Percentiles rank a stretch among this genome's conserved stretches.
phyloP scores from a whole-genome alignment of 1,140 invertebrate genomes.

The Potamilus streckersoni region DNA sequence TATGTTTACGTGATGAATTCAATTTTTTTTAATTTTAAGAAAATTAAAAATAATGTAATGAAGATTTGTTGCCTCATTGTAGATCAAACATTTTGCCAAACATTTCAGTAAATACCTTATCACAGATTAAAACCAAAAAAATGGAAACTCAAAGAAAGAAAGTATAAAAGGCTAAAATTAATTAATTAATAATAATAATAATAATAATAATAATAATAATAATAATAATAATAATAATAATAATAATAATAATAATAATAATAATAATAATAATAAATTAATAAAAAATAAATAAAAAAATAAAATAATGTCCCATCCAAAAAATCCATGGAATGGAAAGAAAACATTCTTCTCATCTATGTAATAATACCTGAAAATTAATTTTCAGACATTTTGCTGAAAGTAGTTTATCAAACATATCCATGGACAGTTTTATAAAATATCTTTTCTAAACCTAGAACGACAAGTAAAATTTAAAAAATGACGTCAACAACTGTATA shows the following conservation, averaged over 20 bases:
- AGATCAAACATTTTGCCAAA: too few relatives aligned
- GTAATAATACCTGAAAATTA: not conserved
- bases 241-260: too few relatives aligned
- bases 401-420: not conserved
- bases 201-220: not conserved
- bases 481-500: not conserved
- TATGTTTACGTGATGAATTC: too few relatives aligned
- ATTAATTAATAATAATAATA: not conserved
- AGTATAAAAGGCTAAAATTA: not conserved
- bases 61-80: too few relatives aligned
- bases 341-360: not conserved
- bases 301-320: not conserved
- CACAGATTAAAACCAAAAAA: too few relatives aligned
- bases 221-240: too few relatives aligned
- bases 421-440: not conserved
- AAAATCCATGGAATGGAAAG: not conserved
- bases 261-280: not conserved
- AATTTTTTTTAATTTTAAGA: too few relatives aligned
- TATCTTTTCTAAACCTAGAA: not conserved
- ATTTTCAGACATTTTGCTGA: not conserved
- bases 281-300: not conserved
- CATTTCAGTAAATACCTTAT: too few relatives aligned
- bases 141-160: constrained; percentile 1
- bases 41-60: too few relatives aligned
- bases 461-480: not conserved